A percentile compares a stretch with the other conserved stretches of the same genome.
Conservation (phyloP, 2,797 vertebrate species). For the Protonibea diacanthus region DNA sequence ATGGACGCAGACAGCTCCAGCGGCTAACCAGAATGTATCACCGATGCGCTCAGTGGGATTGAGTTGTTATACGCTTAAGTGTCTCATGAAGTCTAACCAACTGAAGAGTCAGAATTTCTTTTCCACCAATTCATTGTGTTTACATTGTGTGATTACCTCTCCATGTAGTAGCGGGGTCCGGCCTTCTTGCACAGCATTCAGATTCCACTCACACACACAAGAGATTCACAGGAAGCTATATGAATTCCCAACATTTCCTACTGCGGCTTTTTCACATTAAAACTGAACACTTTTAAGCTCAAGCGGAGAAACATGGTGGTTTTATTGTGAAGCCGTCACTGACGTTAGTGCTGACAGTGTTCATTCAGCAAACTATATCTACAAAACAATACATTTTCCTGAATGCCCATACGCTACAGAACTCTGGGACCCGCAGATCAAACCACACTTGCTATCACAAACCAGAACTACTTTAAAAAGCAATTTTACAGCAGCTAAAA, state of each 20-base stretch:
- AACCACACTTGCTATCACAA: background rate
- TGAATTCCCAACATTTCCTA: background rate
- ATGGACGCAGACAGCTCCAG: too few species aligned
- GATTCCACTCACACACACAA: background rate
- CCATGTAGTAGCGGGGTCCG: background rate
- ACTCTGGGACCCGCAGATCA: background rate
- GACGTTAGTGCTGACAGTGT: background rate
- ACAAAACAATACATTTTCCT: background rate
- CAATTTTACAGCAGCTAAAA: background rate
- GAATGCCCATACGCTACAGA: background rate
- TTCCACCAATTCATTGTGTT: background rate
- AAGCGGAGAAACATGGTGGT: background rate
- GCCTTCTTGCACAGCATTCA: background rate
- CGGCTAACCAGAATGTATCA: too few species aligned
- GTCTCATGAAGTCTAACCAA: background rate
- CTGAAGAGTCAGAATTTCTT: background rate
- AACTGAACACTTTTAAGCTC: background rate
- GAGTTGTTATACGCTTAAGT: background rate
- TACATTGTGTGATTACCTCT: background rate
- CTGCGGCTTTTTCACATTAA: background rate
- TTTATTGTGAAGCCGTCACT: background rate
- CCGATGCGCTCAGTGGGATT: too few species aligned
- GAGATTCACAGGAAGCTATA: background rate
- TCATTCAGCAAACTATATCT: constrained; percentile 3
- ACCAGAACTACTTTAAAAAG: background rate